Conservation (phyloP, 2,888 invertebrate genomes). For the Eilema griseolum region DNA sequence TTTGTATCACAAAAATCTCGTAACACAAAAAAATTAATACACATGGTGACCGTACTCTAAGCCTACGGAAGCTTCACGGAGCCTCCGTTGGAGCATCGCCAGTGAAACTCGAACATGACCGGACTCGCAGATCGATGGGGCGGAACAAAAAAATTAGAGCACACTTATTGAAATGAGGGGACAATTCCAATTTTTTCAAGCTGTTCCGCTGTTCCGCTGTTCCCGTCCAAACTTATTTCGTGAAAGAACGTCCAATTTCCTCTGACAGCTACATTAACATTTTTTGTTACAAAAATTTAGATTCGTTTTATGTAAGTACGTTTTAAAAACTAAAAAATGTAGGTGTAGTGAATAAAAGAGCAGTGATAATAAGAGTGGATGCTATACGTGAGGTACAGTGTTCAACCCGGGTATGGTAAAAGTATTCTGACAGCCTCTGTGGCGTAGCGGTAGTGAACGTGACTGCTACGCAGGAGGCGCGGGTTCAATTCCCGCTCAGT, state of each 20-base stretch:
- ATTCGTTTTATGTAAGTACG: slow-evolving; percentile 26
- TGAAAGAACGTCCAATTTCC: slow-evolving; percentile 39
- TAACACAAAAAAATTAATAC: slow-evolving; percentile 2
- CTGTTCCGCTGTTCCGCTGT: slow-evolving; percentile 7
- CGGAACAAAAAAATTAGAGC: slow-evolving; percentile 50
- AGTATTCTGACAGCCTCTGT: too few relatives aligned
- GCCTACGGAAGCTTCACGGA: slow-evolving; percentile 41
- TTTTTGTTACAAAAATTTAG: slow-evolving; percentile 41
- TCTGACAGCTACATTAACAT: slow-evolving; percentile 48
- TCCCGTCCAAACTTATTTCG: slow-evolving; percentile 35
- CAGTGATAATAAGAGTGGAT: background rate
- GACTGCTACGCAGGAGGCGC: too few relatives aligned
- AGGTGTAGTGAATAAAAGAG: background rate
- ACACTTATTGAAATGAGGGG: slow-evolving; percentile 53
- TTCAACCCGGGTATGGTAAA: background rate
- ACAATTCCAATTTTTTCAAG: slow-evolving; percentile 38
- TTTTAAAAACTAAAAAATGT: background rate
- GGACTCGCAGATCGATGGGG: slow-evolving; percentile 50
- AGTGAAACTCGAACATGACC: slow-evolving; percentile 56
- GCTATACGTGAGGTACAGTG: background rate
- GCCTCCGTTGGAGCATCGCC: slow-evolving; percentile 56
- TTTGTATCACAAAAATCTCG: background rate
- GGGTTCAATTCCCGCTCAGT: too few relatives aligned
- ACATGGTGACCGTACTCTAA: slow-evolving; percentile 37
- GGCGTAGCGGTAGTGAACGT: too few relatives aligned